These are phyloP conservation scores for Chelonus insularis DNA, from an alignment of 1,140 invertebrate species.

Conservation along the genomic window DNA sequence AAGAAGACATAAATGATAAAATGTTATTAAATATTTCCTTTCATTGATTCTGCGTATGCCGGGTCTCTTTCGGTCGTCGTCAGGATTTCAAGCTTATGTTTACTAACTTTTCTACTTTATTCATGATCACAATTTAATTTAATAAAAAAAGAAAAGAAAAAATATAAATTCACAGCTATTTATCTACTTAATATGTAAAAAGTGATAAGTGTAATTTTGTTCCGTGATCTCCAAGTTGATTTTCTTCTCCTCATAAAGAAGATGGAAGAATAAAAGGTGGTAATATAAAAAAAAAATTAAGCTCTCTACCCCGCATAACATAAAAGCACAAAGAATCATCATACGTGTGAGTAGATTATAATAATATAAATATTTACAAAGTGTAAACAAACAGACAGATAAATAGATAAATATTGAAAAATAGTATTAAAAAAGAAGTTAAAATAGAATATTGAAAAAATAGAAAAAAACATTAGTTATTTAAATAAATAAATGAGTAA, in stretches of 20 bases:
- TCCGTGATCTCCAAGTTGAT: neutral
- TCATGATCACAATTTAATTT: slow-evolving; percentile 31
- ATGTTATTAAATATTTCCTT: neutral
- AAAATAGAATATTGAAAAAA: no score
- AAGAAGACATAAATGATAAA: no score
- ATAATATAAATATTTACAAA: slow-evolving; percentile 18
- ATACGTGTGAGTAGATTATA: slow-evolving; percentile 31
- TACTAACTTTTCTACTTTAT: no score
- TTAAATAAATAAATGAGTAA: slow-evolving; percentile 25
- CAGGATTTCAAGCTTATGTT: slow-evolving; percentile 13
- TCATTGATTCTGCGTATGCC: slow-evolving; percentile 15
- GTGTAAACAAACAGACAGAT: slow-evolving; percentile 31
- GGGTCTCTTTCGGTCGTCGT: slow-evolving; percentile 16
- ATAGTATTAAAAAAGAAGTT: no score
- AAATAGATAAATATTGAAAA: slow-evolving; percentile 20
- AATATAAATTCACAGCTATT: no score
- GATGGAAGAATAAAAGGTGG: neutral
- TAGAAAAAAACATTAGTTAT: no score
- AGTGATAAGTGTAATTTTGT: no score
- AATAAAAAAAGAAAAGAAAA: slow-evolving; percentile 26
- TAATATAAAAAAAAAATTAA: slow-evolving; percentile 48
- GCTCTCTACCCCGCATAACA: slow-evolving; percentile 69
- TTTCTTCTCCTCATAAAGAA: neutral
- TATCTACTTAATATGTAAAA: no score
- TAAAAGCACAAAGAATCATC: slow-evolving; percentile 42